Conservation (phyloP, 1,140 invertebrate genomes). For the Arctopsyche grandis region DNA sequence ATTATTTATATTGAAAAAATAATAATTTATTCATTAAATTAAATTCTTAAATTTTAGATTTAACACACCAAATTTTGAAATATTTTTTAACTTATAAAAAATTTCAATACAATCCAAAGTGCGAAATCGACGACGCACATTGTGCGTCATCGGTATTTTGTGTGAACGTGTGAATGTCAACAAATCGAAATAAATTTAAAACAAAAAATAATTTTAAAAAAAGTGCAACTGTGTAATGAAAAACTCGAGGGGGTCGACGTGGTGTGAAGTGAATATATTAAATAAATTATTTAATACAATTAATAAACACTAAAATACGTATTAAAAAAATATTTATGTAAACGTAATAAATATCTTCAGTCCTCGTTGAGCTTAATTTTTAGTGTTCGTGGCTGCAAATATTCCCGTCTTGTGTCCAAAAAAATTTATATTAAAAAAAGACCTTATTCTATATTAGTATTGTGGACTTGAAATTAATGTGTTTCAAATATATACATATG, state of each 20-base stretch:
- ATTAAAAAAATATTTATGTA: conserved; percentile 2
- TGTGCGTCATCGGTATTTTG: no score
- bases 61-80: no score
- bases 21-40: no score
- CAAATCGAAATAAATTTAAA: background rate
- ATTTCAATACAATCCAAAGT: no score
- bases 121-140: no score
- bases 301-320: background rate
- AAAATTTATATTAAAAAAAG: conserved; percentile 22
- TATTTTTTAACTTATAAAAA: no score
- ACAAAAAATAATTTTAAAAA: no score
- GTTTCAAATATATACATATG: background rate
- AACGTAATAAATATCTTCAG: conserved; percentile 13
- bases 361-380: conserved; percentile 52
- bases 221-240: no score
- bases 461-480: conserved; percentile 33
- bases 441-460: conserved; percentile 39
- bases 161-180: background rate
- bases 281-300: conserved; percentile 6
- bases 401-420: conserved; percentile 30
- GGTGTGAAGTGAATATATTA: conserved; percentile 28
- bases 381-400: conserved; percentile 54
- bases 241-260: conserved; percentile 14
- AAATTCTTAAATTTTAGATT: no score
- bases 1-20: no score